Evolutionary conservation across 2,113 vertebrate genomes (phyloP), one percentile per base, ranked within the genome.

Genomic region (Dermatemys mawii): DNA sequence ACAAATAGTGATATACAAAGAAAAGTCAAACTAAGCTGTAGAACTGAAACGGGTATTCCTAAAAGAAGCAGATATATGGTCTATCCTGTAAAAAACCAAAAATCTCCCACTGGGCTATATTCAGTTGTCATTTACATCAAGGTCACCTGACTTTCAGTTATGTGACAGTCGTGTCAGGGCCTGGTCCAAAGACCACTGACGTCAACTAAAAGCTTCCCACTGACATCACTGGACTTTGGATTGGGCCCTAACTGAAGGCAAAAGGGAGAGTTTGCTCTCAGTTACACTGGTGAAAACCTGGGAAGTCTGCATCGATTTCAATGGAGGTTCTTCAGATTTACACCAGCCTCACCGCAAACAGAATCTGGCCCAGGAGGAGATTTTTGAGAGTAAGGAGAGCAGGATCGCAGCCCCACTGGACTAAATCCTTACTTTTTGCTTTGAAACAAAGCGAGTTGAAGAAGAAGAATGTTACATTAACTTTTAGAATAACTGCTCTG

Each of bases 1-100:
- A 91, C 73, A 89, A 80, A 86, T 44, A 83, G 80, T 73, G 83
- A 93, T 60, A 90, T 75, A 91, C 87, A 86, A 89, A 84, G 53
- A 60, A 83, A 81, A 87, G 78, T 35, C 78, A 70, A 54, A 44
- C 38, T 90, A 67, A 83, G 57, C 78, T 78, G 51, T 78, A 67
- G 41, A 53, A 81, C 53, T 49, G 41, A 86, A 81, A 63, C n/a
- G 50, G 67, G 79, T 79, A 90, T 76, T 78, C 82, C 50, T n/a
- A 80, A 73, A 67, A 73, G 90, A 84, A 90, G 82, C 84, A 41
- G 80, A 13, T 4, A n/a, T 57, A 63, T 81, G 83, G 63, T 48
- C 11, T 50, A 88, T 67, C 84, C 92, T 48, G n/a, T 2, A 38
- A 57, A 44, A 80, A 70, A 57, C 55, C 55, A 49, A 46, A 76